These are phyloP conservation scores for Zaprionus kolodkinae DNA, from an alignment of 1,140 invertebrate species.

Conservation along the genomic window DNA sequence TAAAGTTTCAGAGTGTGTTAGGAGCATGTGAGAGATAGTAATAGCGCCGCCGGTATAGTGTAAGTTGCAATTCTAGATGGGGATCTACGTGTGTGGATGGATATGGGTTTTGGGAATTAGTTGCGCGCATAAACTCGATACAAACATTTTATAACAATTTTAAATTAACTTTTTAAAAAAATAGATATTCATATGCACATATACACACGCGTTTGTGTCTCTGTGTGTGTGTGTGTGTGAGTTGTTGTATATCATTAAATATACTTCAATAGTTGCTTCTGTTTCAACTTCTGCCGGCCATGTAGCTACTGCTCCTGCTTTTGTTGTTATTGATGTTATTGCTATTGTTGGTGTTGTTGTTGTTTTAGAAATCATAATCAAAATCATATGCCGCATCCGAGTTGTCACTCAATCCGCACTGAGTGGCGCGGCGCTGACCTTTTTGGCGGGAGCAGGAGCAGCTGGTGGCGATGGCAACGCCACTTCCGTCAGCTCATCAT, in stretches of 20 bases:
- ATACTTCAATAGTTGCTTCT: conserved; percentile 45
- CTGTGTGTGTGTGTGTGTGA: conserved; percentile 19
- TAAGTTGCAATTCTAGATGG: background rate
- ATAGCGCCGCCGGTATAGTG: background rate
- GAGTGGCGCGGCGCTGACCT: conserved; percentile 47
- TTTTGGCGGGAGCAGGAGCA: conserved; percentile 37
- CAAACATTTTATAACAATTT: conserved; percentile 72
- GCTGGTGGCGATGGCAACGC: conserved; percentile 36
- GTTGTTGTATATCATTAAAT: conserved; percentile 47
- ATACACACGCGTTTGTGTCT: conserved; percentile 2
- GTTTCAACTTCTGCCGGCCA: conserved; percentile 10
- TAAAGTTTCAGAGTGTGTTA: conserved; percentile 7
- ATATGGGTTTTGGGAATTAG: conserved; percentile 17
- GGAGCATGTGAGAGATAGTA: conserved; percentile 1
- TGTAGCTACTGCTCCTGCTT: background rate
- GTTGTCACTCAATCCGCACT: conserved; percentile 60
- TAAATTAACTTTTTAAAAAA: conserved; percentile 74
- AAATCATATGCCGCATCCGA: background rate
- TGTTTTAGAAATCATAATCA: conserved; percentile 24
- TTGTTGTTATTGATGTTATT: conserved; percentile 17
- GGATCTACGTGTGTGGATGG: background rate
- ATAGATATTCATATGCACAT: conserved; percentile 54
- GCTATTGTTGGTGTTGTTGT: conserved; percentile 16
- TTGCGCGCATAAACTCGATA: conserved; percentile 71
- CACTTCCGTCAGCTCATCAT: conserved; percentile 54